Evolutionary conservation across 30 jellyfish, hydroid and myxozoan species (phyloP).

Genomic region (Nemopilema nomurai): DNA sequence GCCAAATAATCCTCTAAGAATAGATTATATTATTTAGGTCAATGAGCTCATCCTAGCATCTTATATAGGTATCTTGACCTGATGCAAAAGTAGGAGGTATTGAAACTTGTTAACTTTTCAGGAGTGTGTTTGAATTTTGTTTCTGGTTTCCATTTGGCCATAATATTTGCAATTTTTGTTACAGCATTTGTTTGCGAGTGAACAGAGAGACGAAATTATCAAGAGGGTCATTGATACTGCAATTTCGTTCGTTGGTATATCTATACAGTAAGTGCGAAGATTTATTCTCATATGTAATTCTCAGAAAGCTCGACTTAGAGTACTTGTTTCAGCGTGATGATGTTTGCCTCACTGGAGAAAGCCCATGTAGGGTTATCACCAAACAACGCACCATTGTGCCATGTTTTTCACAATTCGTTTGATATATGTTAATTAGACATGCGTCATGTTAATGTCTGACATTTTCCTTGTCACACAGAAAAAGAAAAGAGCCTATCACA

Average conservation of each 20-base stretch:
- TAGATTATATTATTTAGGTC: too few relatives aligned
- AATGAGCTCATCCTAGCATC: too few relatives aligned
- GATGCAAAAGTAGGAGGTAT: too few relatives aligned
- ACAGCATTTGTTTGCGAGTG: constrained; percentile 85
- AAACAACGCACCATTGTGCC: too few relatives aligned
- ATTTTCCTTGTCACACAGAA: constrained; percentile 26
- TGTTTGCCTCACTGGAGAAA: too few relatives aligned
- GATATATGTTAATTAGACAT: neutral
- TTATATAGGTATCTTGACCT: too few relatives aligned
- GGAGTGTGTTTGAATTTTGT: neutral
- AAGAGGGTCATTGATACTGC: constrained; percentile 77
- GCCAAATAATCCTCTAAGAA: too few relatives aligned
- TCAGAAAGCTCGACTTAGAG: neutral
- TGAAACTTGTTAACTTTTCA: too few relatives aligned
- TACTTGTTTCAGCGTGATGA: neutral
- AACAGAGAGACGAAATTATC: constrained; percentile 75
- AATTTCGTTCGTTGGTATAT: constrained; percentile 55
- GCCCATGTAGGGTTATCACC: too few relatives aligned
- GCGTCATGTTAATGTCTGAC: neutral
- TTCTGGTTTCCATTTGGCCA: neutral
- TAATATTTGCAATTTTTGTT: neutral
- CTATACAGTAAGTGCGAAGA: constrained; percentile 50
- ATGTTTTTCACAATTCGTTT: neutral
- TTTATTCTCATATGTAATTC: neutral
- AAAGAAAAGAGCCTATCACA: constrained; percentile 85